Conservation (phyloP, 2,113 vertebrate genomes). For the Varanus komodoensis region DNA sequence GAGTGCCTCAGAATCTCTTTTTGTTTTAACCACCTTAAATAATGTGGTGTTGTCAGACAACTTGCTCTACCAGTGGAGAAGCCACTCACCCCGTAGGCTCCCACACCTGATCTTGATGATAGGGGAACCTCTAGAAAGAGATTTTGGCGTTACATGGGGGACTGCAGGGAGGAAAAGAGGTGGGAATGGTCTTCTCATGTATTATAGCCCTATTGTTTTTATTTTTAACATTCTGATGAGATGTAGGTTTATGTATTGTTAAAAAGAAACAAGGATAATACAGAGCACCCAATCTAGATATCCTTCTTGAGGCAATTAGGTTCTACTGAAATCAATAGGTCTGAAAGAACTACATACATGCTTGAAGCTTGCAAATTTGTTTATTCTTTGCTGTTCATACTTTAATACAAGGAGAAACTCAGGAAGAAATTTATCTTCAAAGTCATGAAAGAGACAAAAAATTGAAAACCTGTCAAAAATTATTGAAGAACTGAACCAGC, state of each 20-base stretch:
- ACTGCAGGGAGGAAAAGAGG: no score
- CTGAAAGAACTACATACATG: neutral
- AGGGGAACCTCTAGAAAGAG: no score
- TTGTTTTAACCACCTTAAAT: no score
- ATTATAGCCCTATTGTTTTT: no score
- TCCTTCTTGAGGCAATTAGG: neutral
- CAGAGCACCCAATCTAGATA: neutral
- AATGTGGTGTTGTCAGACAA: no score
- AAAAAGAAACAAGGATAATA: neutral
- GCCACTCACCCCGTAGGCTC: no score
- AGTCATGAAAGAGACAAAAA: neutral
- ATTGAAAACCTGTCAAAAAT: neutral
- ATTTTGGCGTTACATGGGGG: no score
- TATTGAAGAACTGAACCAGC: neutral
- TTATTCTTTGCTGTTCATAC: neutral
- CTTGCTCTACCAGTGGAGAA: no score
- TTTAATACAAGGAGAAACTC: no score
- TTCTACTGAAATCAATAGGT: neutral
- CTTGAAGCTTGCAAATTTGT: neutral
- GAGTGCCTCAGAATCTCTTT: no score
- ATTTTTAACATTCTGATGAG: neutral
- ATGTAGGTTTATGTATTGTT: neutral
- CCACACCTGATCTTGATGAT: no score
- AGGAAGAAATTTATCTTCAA: neutral
- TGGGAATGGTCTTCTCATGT: no score